phyloP scores from a whole-genome alignment of 2,797 vertebrate species.

The Xerus rutilus region DNA sequence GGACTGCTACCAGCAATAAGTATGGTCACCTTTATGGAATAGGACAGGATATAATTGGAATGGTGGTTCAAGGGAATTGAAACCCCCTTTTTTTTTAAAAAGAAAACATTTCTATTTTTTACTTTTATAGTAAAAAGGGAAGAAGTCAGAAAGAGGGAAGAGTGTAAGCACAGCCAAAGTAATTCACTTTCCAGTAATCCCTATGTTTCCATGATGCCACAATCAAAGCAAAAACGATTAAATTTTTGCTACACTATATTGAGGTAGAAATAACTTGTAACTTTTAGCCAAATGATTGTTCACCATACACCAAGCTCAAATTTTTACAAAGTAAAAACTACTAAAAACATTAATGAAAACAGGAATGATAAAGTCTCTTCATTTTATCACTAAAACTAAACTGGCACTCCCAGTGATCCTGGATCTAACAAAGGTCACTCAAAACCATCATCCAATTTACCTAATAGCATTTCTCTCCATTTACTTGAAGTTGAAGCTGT shows the following conservation, averaged over 20 bases:
- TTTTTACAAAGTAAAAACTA: slow-evolving; percentile 45
- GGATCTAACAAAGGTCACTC: not conserved
- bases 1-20: not conserved
- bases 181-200: not conserved
- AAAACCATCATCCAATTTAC: not conserved
- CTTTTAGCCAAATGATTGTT: slow-evolving; percentile 16
- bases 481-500: slow-evolving; percentile 6
- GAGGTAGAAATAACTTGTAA: not conserved
- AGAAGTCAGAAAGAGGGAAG: not conserved
- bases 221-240: slow-evolving; percentile 52
- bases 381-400: not conserved
- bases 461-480: not conserved
- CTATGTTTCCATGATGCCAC: not conserved
- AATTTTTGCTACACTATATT: not conserved
- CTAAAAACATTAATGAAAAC: slow-evolving; percentile 3
- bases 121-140: not conserved
- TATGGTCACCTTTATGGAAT: not conserved
- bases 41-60: not conserved
- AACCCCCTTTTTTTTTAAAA: not conserved
- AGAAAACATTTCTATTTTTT: slow-evolving; percentile 16
- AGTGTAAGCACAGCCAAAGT: not conserved
- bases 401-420: not conserved
- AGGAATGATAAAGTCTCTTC: not conserved
- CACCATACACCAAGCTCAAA: slow-evolving; percentile 15
- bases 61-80: not conserved